A percentile compares a stretch with the other conserved stretches of the same genome.
phyloP scores from a whole-genome alignment of 2,888 invertebrate genomes.

The Macropis europaea region DNA sequence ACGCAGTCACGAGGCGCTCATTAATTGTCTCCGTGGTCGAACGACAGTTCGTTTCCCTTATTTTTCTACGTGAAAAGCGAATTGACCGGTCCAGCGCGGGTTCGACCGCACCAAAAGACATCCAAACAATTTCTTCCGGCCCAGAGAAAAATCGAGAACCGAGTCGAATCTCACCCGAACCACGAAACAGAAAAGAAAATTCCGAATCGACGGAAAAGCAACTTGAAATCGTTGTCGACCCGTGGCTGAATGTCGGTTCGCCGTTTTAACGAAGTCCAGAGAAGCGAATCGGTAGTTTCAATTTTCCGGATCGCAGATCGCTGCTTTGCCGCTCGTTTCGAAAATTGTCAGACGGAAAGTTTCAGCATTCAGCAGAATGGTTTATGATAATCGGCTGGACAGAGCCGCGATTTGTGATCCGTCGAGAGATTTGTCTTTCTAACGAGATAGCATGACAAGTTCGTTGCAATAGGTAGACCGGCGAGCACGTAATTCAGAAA shows the following conservation, averaged over 20 bases:
- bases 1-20: conserved; percentile 37
- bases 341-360: too few relatives aligned
- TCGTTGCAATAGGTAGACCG: conserved; percentile 1
- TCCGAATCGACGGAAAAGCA: too few relatives aligned
- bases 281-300: too few relatives aligned
- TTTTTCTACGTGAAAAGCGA: conserved; percentile 33
- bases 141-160: too few relatives aligned
- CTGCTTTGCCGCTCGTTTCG: neutral
- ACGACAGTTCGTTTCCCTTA: conserved; percentile 31
- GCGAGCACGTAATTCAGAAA: conserved; percentile 5
- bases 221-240: too few relatives aligned
- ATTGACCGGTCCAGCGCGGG: too few relatives aligned
- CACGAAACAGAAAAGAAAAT: too few relatives aligned
- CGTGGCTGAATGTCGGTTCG: too few relatives aligned
- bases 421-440: conserved; percentile 18
- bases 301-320: too few relatives aligned
- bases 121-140: too few relatives aligned
- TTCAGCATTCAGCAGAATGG: neutral
- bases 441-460: conserved; percentile 15
- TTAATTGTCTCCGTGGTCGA: conserved; percentile 29
- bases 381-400: neutral
- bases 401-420: conserved; percentile 24
- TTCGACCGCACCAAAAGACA: too few relatives aligned
- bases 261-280: too few relatives aligned
- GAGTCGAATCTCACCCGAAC: conserved; percentile 7